Conservation (phyloP, 1,140 invertebrate genomes). For the Achroia grisella region DNA sequence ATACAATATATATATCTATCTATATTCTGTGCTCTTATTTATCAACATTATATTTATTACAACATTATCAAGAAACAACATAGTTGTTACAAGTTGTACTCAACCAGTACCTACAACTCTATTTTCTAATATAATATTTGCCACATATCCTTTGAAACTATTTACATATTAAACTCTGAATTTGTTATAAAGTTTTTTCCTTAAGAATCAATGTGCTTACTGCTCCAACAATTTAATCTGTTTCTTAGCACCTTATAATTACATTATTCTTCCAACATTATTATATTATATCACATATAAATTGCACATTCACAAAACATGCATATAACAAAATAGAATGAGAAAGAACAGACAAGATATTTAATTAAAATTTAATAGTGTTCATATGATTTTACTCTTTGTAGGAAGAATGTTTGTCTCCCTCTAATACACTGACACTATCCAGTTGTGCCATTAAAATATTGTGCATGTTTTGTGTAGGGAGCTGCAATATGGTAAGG, state of each 20-base stretch:
- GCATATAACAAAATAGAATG: too few species aligned
- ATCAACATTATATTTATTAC: conserved; percentile 1
- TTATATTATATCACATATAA: conserved; percentile 62
- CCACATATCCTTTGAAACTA: conserved; percentile 11
- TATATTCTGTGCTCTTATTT: too few species aligned
- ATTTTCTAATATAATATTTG: conserved; percentile 5
- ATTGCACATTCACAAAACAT: conserved; percentile 57
- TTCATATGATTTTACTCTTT: conserved; percentile 20
- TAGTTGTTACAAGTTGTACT: conserved; percentile 65
- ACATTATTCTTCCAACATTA: conserved; percentile 33
- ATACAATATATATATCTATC: too few species aligned
- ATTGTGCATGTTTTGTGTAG: conserved; percentile 73
- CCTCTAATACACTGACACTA: conserved; percentile 31
- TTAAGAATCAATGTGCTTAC: background rate
- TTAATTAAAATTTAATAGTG: conserved; percentile 10
- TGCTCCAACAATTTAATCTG: conserved; percentile 44
- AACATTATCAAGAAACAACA: conserved; percentile 47
- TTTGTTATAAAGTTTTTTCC: background rate
- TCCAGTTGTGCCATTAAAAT: conserved; percentile 68
- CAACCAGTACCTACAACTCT: conserved; percentile 45
- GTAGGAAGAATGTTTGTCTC: conserved; percentile 14
- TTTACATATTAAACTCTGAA: conserved; percentile 1
- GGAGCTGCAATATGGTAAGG: conserved; percentile 72
- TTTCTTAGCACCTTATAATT: conserved; percentile 64
- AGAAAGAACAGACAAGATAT: background rate